Evolutionary conservation across 2,797 vertebrate genomes (phyloP).

Genomic region (Paguma larvata): DNA sequence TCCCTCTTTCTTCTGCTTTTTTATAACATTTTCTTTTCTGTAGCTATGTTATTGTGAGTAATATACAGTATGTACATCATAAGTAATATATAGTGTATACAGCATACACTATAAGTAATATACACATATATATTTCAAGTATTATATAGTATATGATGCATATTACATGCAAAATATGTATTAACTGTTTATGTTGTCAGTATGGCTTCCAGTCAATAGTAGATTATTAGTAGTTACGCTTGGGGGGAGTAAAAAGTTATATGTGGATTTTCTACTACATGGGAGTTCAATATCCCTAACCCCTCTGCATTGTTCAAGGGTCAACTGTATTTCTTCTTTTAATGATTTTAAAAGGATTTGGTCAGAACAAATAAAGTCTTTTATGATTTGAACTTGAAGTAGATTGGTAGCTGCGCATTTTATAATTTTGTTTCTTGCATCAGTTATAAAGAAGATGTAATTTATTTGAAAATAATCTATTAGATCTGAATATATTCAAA

Average conservation of each 20-base stretch:
- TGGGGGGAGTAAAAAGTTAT: neutral
- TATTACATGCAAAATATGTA: neutral
- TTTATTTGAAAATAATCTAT: slow-evolving; percentile 10
- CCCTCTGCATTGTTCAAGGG: neutral
- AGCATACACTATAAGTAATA: no score
- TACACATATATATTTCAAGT: no score
- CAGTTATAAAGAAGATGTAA: neutral
- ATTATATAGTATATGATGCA: neutral
- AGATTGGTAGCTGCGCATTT: neutral
- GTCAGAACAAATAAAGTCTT: neutral
- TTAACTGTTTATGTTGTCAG: neutral
- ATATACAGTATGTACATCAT: no score
- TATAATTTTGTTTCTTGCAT: slow-evolving; percentile 33
- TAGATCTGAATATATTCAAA: slow-evolving; percentile 43
- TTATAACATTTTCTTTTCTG: neutral
- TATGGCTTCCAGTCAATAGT: neutral
- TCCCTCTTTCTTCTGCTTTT: neutral
- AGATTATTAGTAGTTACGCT: neutral
- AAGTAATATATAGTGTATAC: no score
- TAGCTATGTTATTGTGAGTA: neutral
- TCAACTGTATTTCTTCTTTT: neutral
- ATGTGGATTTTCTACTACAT: neutral
- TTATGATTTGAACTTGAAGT: slow-evolving; percentile 24
- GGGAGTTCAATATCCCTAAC: neutral
- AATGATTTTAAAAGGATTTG: slow-evolving; percentile 37